A percentile compares a stretch with the other conserved stretches of the same genome.
Evolutionary conservation across 2,888 invertebrate genomes (phyloP).

Genomic region (Anagyrus pseudococci): DNA sequence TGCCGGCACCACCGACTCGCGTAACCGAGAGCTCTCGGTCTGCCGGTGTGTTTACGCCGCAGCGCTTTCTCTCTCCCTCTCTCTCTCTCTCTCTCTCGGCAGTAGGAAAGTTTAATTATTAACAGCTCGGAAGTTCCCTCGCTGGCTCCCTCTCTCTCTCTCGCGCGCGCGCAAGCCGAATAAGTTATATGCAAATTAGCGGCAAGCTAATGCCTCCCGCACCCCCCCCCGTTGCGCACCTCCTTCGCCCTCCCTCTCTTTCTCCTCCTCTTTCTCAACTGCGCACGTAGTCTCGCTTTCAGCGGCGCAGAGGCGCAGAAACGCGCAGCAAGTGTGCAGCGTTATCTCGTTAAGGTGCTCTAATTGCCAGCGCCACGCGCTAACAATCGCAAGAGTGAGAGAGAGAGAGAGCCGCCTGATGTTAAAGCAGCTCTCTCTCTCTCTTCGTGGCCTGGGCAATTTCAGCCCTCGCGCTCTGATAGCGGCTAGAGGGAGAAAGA

Average conservation of each 20-base stretch:
- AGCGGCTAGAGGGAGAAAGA: background rate
- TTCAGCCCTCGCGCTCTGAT: no score
- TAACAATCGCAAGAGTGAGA: slow-evolving; percentile 13
- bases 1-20: background rate
- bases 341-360: slow-evolving; percentile 36
- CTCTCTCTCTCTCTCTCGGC: background rate
- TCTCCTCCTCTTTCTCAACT: no score
- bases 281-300: background rate
- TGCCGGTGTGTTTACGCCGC: background rate
- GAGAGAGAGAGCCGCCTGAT: background rate
- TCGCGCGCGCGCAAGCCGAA: slow-evolving; percentile 11
- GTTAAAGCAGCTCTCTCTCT: slow-evolving; percentile 8
- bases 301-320: background rate
- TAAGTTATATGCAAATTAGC: slow-evolving; percentile 38
- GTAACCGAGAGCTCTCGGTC: slow-evolving; percentile 2
- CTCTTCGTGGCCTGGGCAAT: no score
- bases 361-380: slow-evolving; percentile 30
- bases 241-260: background rate
- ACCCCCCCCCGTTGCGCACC: no score
- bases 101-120: slow-evolving; percentile 38
- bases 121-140: slow-evolving; percentile 34
- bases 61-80: background rate
- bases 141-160: background rate
- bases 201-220: slow-evolving; percentile 25
- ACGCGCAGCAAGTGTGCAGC: slow-evolving; percentile 6